Evolutionary conservation across 2,888 invertebrate genomes (phyloP).

Genomic region (Ichneumon xanthorius): DNA sequence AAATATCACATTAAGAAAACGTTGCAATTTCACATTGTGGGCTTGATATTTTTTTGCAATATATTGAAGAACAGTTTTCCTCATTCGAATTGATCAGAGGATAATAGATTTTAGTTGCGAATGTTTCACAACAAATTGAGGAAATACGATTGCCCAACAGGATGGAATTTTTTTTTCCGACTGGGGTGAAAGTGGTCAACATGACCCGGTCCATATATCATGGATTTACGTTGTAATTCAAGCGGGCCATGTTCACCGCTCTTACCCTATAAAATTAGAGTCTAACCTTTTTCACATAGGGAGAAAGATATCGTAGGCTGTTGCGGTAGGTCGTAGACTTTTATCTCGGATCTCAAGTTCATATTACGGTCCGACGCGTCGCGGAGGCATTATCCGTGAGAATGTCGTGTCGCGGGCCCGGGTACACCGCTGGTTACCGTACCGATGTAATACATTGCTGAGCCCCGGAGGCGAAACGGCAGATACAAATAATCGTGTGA

Average conservation of each 20-base stretch:
- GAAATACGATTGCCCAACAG: too few species aligned
- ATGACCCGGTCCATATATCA: background rate
- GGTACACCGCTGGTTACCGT: conserved; percentile 25
- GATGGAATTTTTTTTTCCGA: background rate
- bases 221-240: background rate
- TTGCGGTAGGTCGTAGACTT: conserved; percentile 44
- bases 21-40: too few species aligned
- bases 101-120: too few species aligned
- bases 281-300: background rate
- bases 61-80: too few species aligned
- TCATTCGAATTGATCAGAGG: too few species aligned
- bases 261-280: background rate
- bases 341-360: conserved; percentile 43
- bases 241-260: background rate
- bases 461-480: conserved; percentile 47
- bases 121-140: too few species aligned
- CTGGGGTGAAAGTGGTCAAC: background rate
- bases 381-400: conserved; percentile 50
- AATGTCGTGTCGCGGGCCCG: conserved; percentile 40
- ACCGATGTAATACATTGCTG: conserved; percentile 3
- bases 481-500: conserved; percentile 57
- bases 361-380: conserved; percentile 55
- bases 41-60: too few species aligned
- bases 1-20: too few species aligned
- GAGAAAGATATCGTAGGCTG: conserved; percentile 3